These are phyloP conservation scores for Rhagophthalmus giganteus DNA, from an alignment of 2,888 invertebrate species.

Conservation along the genomic window DNA sequence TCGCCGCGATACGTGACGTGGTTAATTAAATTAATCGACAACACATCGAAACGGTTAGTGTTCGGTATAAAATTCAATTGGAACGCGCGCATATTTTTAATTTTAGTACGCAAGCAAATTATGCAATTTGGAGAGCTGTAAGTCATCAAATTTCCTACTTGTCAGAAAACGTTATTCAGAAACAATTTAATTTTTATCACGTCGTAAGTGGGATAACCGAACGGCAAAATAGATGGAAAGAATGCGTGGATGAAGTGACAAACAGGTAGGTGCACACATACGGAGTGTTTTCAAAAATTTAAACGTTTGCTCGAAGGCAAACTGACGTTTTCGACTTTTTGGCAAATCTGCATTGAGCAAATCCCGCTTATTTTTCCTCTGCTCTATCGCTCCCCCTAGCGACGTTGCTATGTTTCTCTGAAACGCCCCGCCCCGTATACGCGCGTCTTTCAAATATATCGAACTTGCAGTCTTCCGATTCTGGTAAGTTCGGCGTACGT, in stretches of 20 bases:
- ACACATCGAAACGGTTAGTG: constrained; percentile 34
- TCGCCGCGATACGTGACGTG: constrained; percentile 55
- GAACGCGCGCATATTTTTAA: not conserved
- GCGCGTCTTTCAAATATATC: too few relatives aligned
- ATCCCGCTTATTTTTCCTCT: too few relatives aligned
- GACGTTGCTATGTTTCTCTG: too few relatives aligned
- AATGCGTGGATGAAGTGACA: constrained; percentile 72
- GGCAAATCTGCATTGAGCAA: too few relatives aligned
- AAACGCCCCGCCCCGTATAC: too few relatives aligned
- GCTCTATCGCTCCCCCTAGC: too few relatives aligned
- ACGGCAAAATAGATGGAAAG: constrained; percentile 78
- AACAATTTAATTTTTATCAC: constrained; percentile 75
- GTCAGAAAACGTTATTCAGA: constrained; percentile 70
- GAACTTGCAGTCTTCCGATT: constrained; percentile 68
- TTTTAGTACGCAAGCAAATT: constrained; percentile 73
- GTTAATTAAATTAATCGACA: constrained; percentile 40
- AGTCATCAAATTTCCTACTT: constrained; percentile 76
- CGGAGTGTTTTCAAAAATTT: too few relatives aligned
- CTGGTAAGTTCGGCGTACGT: constrained; percentile 76
- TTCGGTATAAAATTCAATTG: not conserved
- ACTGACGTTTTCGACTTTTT: too few relatives aligned
- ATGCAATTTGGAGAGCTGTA: constrained; percentile 85
- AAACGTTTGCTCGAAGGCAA: too few relatives aligned
- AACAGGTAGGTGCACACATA: too few relatives aligned
- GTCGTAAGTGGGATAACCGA: constrained; percentile 76